phyloP scores from a whole-genome alignment of 2,113 vertebrate species.

The Tenrec ecaudatus region DNA sequence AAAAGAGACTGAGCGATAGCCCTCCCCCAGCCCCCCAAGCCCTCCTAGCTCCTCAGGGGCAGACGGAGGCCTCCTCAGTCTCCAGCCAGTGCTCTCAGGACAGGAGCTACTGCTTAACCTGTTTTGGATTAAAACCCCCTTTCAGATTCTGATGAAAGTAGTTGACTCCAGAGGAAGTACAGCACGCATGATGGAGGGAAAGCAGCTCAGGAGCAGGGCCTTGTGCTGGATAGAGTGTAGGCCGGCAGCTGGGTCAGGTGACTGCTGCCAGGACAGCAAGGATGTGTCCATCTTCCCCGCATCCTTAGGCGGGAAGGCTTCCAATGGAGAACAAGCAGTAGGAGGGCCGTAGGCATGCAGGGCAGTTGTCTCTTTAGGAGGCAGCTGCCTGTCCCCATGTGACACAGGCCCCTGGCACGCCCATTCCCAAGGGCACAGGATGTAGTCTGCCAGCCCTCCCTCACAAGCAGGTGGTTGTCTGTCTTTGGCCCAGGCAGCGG shows the following conservation, averaged over 20 bases:
- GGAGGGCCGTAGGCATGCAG: background rate
- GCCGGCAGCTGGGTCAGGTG: background rate
- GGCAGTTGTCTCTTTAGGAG: slow-evolving; percentile 4
- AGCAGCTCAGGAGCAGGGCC: background rate
- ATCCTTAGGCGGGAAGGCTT: background rate
- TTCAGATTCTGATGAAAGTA: slow-evolving; percentile 44
- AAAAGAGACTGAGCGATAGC: background rate
- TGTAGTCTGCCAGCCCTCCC: slow-evolving; percentile 56
- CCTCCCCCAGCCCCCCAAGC: too few relatives aligned
- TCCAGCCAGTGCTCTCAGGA: background rate
- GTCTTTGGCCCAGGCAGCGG: slow-evolving; percentile 63
- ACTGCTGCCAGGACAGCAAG: background rate
- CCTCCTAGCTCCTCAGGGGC: too few relatives aligned
- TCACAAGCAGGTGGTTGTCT: slow-evolving; percentile 49
- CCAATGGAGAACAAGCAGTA: background rate
- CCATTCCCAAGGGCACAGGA: slow-evolving; percentile 50
- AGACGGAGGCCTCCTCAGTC: slow-evolving; percentile 31
- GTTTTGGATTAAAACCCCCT: background rate
- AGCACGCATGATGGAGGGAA: background rate
- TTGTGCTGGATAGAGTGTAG: background rate
- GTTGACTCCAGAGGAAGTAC: background rate
- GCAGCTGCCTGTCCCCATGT: slow-evolving; percentile 31
- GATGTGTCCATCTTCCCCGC: background rate
- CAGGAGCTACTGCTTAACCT: background rate
- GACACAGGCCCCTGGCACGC: slow-evolving; percentile 40